These are phyloP conservation scores for Drosophila villosipedis DNA, from an alignment of 2,888 invertebrate species.

Conservation along the genomic window DNA sequence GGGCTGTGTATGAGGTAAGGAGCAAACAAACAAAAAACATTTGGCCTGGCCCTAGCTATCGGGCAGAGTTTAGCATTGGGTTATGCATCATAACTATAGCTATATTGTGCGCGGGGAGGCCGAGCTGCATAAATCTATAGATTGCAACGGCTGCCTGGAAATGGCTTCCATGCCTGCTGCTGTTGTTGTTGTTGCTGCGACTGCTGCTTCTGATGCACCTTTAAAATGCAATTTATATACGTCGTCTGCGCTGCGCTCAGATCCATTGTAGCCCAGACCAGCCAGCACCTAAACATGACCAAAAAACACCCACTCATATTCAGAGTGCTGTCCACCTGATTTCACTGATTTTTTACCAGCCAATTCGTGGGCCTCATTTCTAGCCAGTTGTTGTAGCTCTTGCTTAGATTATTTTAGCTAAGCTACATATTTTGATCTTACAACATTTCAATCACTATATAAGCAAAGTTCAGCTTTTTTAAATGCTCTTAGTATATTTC, in stretches of 20 bases:
- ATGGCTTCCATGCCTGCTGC: conserved; percentile 25
- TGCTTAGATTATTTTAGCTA: background rate
- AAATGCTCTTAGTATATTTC: background rate
- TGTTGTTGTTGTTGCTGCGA: conserved; percentile 9
- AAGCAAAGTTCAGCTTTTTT: background rate
- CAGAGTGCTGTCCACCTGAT: background rate
- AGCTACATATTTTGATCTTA: background rate
- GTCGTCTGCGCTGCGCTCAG: conserved; percentile 64
- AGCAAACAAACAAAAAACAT: conserved; percentile 68
- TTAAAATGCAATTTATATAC: conserved; percentile 80
- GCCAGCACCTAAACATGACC: conserved; percentile 51
- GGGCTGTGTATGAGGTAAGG: background rate
- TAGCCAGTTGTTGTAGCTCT: background rate
- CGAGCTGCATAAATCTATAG: conserved; percentile 75
- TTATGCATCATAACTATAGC: conserved; percentile 77
- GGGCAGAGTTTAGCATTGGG: conserved; percentile 65
- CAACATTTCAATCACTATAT: background rate
- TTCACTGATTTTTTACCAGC: conserved; percentile 46
- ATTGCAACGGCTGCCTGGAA: conserved; percentile 58
- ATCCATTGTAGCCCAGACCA: conserved; percentile 55
- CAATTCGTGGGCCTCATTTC: conserved; percentile 66
- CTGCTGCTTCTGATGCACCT: conserved; percentile 65
- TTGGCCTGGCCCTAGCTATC: conserved; percentile 51
- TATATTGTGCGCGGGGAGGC: conserved; percentile 13
- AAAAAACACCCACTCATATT: conserved; percentile 16